phyloP scores from a whole-genome alignment of 2,113 vertebrate species.

The Salminus brasiliensis region DNA sequence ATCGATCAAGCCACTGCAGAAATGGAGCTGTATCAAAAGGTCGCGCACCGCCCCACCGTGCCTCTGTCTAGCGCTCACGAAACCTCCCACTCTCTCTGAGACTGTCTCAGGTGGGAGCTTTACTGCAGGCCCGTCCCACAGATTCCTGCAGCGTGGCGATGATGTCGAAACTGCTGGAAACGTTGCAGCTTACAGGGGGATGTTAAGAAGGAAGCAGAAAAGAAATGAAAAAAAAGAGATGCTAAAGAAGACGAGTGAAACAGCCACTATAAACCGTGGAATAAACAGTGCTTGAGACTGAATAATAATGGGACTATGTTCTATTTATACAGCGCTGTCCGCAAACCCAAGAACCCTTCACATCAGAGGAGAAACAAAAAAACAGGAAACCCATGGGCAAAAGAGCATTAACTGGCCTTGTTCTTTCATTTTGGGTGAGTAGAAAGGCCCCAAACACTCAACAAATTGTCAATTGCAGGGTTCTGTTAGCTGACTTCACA shows the following conservation, averaged over 20 bases:
- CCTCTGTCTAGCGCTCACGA: slow-evolving; percentile 26
- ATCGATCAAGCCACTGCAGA: slow-evolving; percentile 34
- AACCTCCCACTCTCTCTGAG: neutral
- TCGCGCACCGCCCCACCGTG: slow-evolving; percentile 19
- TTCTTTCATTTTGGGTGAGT: too few species aligned
- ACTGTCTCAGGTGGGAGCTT: slow-evolving; percentile 13
- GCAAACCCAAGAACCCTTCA: neutral
- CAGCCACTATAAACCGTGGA: neutral
- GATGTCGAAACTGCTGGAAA: slow-evolving; percentile 11
- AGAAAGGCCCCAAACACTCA: too few species aligned
- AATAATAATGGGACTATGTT: neutral
- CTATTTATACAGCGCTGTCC: neutral
- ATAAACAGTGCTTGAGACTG: neutral
- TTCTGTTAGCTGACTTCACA: too few species aligned
- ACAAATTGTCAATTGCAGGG: too few species aligned
- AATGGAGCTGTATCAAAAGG: slow-evolving; percentile 28
- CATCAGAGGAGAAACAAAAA: neutral
- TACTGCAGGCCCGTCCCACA: neutral
- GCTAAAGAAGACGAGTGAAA: neutral
- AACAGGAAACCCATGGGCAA: too few species aligned
- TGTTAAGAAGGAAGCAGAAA: neutral
- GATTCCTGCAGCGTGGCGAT: neutral
- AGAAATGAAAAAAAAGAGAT: neutral
- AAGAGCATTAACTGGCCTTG: neutral
- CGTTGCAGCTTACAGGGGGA: neutral